A percentile compares a stretch with the other conserved stretches of the same genome.
phyloP scores from a whole-genome alignment of 2,797 vertebrate species.

The Pseudochirops cupreus region DNA sequence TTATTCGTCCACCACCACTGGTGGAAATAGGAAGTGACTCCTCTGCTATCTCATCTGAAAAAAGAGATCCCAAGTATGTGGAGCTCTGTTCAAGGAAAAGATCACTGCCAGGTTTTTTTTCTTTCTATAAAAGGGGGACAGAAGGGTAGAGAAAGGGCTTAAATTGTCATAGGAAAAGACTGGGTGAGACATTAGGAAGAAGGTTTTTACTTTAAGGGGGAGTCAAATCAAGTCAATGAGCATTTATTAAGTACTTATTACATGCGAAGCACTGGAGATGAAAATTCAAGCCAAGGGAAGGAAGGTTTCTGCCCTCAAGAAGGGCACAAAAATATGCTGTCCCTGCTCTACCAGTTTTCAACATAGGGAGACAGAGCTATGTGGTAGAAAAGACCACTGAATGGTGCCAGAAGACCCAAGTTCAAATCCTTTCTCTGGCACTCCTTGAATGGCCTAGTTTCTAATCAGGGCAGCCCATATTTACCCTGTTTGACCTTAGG shows the following conservation, averaged over 20 bases:
- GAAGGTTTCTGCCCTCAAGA: background rate
- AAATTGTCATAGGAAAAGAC: background rate
- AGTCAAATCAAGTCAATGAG: background rate
- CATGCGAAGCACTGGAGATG: background rate
- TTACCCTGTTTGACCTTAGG: background rate
- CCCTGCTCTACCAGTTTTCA: background rate
- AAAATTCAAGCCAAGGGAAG: background rate
- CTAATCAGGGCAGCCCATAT: background rate
- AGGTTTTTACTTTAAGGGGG: background rate
- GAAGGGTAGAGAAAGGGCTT: background rate
- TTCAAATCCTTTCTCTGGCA: background rate
- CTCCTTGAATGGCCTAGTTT: background rate
- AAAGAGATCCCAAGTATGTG: background rate
- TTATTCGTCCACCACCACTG: background rate
- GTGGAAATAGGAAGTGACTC: background rate
- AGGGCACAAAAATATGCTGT: background rate
- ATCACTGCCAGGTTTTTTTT: background rate
- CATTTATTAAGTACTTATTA: background rate
- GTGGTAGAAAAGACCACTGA: background rate
- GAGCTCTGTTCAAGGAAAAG: background rate
- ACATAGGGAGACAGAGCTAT: background rate
- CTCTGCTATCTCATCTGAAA: background rate
- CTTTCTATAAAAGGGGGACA: background rate
- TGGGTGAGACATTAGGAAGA: constrained; percentile 10
- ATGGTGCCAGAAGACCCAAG: background rate